These are phyloP conservation scores for Tichodroma muraria DNA, from an alignment of 2,113 vertebrate species.

Conservation along the genomic window DNA sequence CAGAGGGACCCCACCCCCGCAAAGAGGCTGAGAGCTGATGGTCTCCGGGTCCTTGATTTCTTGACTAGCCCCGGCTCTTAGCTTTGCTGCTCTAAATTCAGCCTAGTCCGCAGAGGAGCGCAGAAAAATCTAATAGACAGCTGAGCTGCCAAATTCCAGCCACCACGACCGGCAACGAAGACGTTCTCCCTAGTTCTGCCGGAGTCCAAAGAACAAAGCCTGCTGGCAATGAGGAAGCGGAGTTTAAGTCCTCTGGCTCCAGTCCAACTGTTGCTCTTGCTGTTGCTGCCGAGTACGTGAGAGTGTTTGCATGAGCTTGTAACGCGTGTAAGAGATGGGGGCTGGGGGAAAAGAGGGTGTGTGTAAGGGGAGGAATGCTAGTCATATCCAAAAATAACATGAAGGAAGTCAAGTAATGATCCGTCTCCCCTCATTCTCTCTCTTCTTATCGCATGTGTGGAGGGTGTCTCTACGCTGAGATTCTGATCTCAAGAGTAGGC, in stretches of 20 bases:
- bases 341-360: slow-evolving; percentile 65
- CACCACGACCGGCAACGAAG: background rate
- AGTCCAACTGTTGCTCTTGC: slow-evolving; percentile 40
- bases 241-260: slow-evolving; percentile 52
- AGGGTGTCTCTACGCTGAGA: background rate
- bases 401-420: background rate
- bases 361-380: slow-evolving; percentile 66
- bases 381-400: slow-evolving; percentile 68
- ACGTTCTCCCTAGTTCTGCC: slow-evolving; percentile 12
- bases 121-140: background rate
- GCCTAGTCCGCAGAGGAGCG: background rate
- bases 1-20: background rate
- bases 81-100: background rate
- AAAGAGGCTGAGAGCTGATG: background rate
- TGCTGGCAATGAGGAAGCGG: slow-evolving; percentile 40
- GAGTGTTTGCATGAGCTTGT: slow-evolving; percentile 46
- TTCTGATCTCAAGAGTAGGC: background rate
- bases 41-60: background rate
- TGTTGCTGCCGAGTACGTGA: slow-evolving; percentile 22
- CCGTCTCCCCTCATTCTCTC: slow-evolving; percentile 20
- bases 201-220: slow-evolving; percentile 65
- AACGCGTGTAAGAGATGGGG: slow-evolving; percentile 2
- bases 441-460: background rate
- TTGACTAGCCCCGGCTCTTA: background rate
- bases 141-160: background rate